Evolutionary conservation across 2,797 vertebrate genomes (phyloP).

Genomic region (Tiaroga cobitis): DNA sequence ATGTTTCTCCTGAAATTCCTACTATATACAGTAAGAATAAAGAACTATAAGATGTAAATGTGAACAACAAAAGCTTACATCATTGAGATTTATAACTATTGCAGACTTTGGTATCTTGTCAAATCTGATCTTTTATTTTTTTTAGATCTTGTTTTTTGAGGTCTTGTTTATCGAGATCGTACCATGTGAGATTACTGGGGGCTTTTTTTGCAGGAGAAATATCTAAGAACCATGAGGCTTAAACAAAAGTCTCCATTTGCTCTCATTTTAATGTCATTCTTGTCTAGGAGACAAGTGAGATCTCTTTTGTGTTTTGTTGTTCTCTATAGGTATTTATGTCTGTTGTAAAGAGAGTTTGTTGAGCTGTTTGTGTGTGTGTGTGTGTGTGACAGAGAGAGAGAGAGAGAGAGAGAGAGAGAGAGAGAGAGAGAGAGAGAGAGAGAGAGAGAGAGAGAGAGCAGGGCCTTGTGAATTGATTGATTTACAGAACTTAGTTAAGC

Average conservation of each 20-base stretch:
- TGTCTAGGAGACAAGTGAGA: background rate
- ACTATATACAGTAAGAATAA: background rate
- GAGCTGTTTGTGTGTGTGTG: conserved; percentile 4
- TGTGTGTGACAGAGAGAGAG: no score
- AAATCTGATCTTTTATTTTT: no score
- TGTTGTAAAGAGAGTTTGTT: conserved; percentile 4
- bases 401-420: background rate
- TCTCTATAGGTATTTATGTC: conserved; percentile 8
- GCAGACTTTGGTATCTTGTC: background rate
- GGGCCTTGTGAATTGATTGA: background rate
- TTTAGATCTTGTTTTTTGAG: background rate
- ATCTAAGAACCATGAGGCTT: background rate
- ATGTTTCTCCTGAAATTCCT: conserved; percentile 1
- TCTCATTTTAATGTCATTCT: background rate
- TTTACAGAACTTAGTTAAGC: conserved; percentile 13
- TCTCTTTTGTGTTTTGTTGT: background rate
- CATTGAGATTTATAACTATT: background rate
- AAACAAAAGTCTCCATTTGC: background rate
- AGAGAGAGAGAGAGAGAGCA: background rate
- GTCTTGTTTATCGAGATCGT: background rate
- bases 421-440: background rate
- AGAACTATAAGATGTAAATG: background rate
- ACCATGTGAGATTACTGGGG: background rate
- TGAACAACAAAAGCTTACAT: background rate
- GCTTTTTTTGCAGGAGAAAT: conserved; percentile 5